phyloP scores from a whole-genome alignment of 2,888 invertebrate species.

The Cheilosia scutellata region DNA sequence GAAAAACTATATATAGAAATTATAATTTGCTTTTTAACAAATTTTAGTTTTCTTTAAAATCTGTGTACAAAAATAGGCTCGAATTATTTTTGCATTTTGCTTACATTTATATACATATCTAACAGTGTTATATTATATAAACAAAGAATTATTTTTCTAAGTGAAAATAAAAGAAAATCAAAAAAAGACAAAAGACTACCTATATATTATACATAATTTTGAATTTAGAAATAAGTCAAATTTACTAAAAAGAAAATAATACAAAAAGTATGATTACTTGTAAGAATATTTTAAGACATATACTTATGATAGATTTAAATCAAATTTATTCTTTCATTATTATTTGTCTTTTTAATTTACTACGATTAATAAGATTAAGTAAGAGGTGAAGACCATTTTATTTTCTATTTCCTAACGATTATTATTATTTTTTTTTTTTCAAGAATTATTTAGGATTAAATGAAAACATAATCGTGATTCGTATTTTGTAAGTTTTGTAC shows the following conservation, averaged over 20 bases:
- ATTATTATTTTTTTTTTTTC: constrained; percentile 14
- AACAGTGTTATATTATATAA: constrained; percentile 10
- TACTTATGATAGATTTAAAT: constrained; percentile 15
- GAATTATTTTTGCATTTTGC: constrained; percentile 7
- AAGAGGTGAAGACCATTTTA: constrained; percentile 29
- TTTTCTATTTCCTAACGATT: not conserved
- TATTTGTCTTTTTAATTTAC: constrained; percentile 68
- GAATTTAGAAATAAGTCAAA: not conserved
- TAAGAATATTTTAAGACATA: constrained; percentile 38
- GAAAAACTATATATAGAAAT: not conserved
- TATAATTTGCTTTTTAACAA: constrained; percentile 13
- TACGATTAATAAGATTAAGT: constrained; percentile 65
- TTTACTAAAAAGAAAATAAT: constrained; percentile 4
- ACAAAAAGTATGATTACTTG: constrained; percentile 1
- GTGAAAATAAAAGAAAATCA: not conserved
- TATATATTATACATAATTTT: constrained; percentile 5
- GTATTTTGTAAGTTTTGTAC: constrained; percentile 71
- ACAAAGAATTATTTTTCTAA: constrained; percentile 22
- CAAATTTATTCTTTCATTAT: constrained; percentile 20
- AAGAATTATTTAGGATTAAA: constrained; percentile 13
- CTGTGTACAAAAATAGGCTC: not conserved
- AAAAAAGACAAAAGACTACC: constrained; percentile 44
- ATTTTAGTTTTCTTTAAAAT: constrained; percentile 21
- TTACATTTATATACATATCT: constrained; percentile 3
- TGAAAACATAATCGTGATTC: constrained; percentile 56